Evolutionary conservation across 2,888 invertebrate species (phyloP).

Genomic region (Seira sanloemensis): DNA sequence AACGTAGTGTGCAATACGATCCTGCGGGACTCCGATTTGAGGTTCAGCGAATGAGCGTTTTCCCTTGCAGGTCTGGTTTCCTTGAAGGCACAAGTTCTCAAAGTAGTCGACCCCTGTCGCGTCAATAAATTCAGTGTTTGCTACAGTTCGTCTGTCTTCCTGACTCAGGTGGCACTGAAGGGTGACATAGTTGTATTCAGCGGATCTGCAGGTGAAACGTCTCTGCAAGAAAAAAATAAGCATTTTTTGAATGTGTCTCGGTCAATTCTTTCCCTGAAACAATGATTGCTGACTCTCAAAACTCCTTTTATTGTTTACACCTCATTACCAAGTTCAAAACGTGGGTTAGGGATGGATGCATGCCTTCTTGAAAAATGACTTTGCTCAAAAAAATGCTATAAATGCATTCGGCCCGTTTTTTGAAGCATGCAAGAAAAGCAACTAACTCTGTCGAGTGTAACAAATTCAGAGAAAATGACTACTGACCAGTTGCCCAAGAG

Average conservation of each 20-base stretch:
- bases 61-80: conserved; percentile 91
- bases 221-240: conserved; percentile 79
- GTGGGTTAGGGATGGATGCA: conserved; percentile 7
- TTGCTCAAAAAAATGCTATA: background rate
- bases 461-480: conserved; percentile 12
- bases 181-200: conserved; percentile 95
- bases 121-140: conserved; percentile 92
- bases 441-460: background rate
- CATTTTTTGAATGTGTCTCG: background rate
- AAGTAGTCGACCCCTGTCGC: conserved; percentile 90
- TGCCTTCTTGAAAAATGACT: conserved; percentile 1
- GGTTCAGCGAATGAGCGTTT: conserved; percentile 87
- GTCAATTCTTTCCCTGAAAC: background rate
- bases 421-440: background rate
- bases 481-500: conserved; percentile 9
- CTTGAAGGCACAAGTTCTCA: conserved; percentile 93
- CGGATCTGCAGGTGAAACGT: conserved; percentile 93
- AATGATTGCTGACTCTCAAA: background rate
- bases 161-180: conserved; percentile 94
- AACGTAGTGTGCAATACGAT: conserved; percentile 92
- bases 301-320: background rate
- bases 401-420: background rate
- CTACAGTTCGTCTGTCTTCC: conserved; percentile 90
- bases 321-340: conserved; percentile 1
- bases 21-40: conserved; percentile 91